Base-by-base conservation (phyloP, 2,888 invertebrate genomes). In the Eupithecia pulchellata region DNA sequence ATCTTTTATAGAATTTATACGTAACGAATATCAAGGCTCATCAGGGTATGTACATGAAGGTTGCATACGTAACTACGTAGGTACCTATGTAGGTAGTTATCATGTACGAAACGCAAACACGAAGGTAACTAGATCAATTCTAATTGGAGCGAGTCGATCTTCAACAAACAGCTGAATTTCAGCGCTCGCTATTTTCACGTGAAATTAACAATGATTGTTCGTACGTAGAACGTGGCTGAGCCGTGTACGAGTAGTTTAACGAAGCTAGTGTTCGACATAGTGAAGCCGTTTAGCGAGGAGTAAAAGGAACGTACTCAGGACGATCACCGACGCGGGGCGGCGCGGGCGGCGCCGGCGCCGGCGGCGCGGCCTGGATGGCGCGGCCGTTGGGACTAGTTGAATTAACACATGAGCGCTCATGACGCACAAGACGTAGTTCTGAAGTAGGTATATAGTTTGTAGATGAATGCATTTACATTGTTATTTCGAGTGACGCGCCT, bases 191-290 rank as follows among this genome's bases (percentile, higher is more conserved):
- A 66, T 64, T 71, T 66, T 71, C 72, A 60, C 25, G 68, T 42
- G 64, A 64, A 72, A 72, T 72, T 68, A 72, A 60, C 65, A 25
- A 20, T 55, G 69, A 66, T 72, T 75, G 74, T 74, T 66, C 61
- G n/a, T 63, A 29, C 29, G 17, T 29, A 52, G 8, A n/a, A n/a
- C n/a, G 25, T 20, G 20, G 11, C 20, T 52, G 11, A 39, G 47
- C 20, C 1, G 20, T 20, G 47, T 25, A 4, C 25, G 52, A 25
- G 25, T 52, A 25, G 25, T 52, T 52, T 52, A 52, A 52, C 52
- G 30, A 32, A 27, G 65, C 34, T 39, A 55, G 47, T 52, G 67
- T 62, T 57, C 25, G 57, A 57, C 29, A 57, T 57, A 17, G 27
- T 29, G 57, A n/a, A n/a, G n/a, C n/a, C n/a, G n/a, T n/a, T n/a